Conservation (phyloP, 2,797 vertebrate species). For the Intellagama lesueurii region DNA sequence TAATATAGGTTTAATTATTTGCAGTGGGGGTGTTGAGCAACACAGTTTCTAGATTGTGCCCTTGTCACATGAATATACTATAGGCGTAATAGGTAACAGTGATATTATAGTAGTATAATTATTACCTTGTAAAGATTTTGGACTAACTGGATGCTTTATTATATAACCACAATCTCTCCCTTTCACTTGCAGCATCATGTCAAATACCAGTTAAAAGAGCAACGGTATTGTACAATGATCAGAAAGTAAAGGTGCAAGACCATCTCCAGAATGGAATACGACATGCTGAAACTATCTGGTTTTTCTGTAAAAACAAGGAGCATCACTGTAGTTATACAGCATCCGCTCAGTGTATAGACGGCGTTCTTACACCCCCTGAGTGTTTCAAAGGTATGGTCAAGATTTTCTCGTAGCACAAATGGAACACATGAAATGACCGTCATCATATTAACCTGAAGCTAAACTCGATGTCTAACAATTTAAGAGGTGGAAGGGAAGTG, state of each 20-base stretch:
- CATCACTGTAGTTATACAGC: constrained; percentile 86
- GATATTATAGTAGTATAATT: neutral
- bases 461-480: neutral
- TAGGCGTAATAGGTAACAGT: neutral
- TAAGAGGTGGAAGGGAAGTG: neutral
- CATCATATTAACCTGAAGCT: neutral
- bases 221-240: constrained; percentile 83
- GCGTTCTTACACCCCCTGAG: constrained; percentile 81
- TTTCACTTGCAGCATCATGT: constrained; percentile 83
- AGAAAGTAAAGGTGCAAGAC: constrained; percentile 82
- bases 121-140: neutral
- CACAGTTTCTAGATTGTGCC: neutral
- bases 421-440: fast-evolving
- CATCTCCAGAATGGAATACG: constrained; percentile 84
- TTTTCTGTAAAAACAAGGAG: constrained; percentile 88
- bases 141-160: neutral
- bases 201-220: constrained; percentile 84
- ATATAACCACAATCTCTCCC: neutral
- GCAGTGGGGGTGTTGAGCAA: neutral
- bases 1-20: neutral
- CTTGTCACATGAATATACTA: neutral
- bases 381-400: constrained; percentile 85
- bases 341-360: constrained; percentile 80
- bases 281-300: constrained; percentile 82
- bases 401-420: neutral